phyloP scores from a whole-genome alignment of 2,113 vertebrate genomes.

The Telmatochromis bifrenatus region DNA sequence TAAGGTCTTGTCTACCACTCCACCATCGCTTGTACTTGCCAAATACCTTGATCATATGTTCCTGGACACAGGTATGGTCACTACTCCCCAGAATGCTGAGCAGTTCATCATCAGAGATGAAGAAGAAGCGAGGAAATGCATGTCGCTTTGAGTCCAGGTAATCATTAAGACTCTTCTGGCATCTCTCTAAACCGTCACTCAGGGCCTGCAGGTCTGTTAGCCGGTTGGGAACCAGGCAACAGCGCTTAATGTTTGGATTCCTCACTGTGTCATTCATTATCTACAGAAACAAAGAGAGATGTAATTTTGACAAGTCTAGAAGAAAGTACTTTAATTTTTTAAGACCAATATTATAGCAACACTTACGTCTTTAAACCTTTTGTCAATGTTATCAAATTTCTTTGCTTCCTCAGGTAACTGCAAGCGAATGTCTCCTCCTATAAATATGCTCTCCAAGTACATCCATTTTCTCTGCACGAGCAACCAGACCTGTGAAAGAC shows the following conservation, averaged over 20 bases:
- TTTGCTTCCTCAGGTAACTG: slow-evolving; percentile 90
- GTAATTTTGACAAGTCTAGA: background rate
- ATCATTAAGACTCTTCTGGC: slow-evolving; percentile 93
- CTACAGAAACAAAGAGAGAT: slow-evolving; percentile 49
- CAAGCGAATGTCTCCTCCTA: slow-evolving; percentile 84
- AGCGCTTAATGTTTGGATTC: slow-evolving; percentile 79
- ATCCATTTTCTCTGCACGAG: slow-evolving; percentile 96
- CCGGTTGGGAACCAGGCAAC: slow-evolving; percentile 81
- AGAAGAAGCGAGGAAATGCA: slow-evolving; percentile 94
- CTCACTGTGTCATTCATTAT: slow-evolving; percentile 85
- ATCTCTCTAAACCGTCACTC: slow-evolving; percentile 82
- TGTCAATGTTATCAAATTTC: slow-evolving; percentile 87
- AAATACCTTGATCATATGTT: slow-evolving; percentile 89
- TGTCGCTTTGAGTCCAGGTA: slow-evolving; percentile 93
- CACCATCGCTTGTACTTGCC: background rate
- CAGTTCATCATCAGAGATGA: slow-evolving; percentile 95
- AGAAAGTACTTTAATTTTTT: background rate
- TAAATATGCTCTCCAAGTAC: slow-evolving; percentile 95
- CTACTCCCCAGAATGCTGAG: slow-evolving; percentile 93
- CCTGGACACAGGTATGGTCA: slow-evolving; percentile 86
- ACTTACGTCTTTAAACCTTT: slow-evolving; percentile 83
- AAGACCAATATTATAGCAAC: background rate
- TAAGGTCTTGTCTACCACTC: background rate
- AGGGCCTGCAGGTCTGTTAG: slow-evolving; percentile 79
- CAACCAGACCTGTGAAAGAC: slow-evolving; percentile 80